Percentiles rank a stretch among this genome's conserved stretches.
These are phyloP conservation scores for Hyposoter didymator DNA, from an alignment of 2,888 invertebrate genomes.

Conservation along the genomic window DNA sequence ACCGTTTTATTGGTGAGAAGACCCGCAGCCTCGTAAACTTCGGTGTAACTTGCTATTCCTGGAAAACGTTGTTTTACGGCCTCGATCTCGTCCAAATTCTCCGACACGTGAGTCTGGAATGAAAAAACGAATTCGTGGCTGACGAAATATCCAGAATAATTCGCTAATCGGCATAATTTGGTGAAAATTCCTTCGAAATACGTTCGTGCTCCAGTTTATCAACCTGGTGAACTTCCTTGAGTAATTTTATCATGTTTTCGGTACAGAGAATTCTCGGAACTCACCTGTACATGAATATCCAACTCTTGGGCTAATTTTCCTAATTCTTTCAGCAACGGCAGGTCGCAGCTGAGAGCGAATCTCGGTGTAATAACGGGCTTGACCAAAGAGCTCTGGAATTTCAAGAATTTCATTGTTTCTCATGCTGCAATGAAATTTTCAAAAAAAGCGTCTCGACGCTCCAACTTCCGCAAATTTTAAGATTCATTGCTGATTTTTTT, in stretches of 20 bases:
- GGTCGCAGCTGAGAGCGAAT: slow-evolving; percentile 93
- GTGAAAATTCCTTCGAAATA: no score
- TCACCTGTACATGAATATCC: slow-evolving; percentile 91
- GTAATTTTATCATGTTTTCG: not conserved
- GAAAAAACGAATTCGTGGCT: not conserved
- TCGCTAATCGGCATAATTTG: no score
- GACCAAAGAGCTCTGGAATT: slow-evolving; percentile 88
- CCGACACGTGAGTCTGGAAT: slow-evolving; percentile 93
- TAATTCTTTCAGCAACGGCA: slow-evolving; percentile 89
- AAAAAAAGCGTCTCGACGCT: no score
- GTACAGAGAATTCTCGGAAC: not conserved
- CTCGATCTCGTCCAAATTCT: slow-evolving; percentile 90
- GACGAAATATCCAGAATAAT: no score
- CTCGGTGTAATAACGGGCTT: slow-evolving; percentile 93
- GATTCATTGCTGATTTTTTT: no score
- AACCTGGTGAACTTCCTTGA: not conserved
- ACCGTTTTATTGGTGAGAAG: slow-evolving; percentile 91
- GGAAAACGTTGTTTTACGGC: slow-evolving; percentile 87
- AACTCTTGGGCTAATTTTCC: slow-evolving; percentile 88
- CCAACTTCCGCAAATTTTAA: no score
- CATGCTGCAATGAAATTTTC: no score
- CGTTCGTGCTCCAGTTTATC: no score
- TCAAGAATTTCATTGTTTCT: slow-evolving; percentile 60
- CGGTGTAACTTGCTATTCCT: slow-evolving; percentile 87
- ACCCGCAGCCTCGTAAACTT: slow-evolving; percentile 90